phyloP scores from a whole-genome alignment of 2,797 vertebrate genomes.

The Oophaga sylvatica region DNA sequence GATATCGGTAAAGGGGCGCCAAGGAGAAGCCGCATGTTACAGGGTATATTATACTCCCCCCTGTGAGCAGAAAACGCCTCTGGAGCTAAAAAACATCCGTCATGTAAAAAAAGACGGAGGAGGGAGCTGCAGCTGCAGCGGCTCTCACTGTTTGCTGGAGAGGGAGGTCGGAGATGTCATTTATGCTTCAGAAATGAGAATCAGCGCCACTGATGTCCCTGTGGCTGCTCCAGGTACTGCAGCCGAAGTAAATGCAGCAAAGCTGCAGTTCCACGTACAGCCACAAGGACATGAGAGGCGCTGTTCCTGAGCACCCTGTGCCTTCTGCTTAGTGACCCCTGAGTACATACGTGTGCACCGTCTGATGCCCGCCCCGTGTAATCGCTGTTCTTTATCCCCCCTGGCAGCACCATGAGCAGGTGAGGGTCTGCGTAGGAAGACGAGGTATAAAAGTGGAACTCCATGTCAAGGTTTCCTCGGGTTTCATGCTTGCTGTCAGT shows the following conservation, averaged over 20 bases:
- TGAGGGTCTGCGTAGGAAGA: constrained; percentile 21
- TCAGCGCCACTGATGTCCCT: not conserved
- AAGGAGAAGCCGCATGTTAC: not conserved
- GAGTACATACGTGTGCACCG: not conserved
- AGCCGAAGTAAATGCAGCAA: not conserved
- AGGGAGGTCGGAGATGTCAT: not conserved
- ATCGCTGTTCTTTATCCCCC: constrained; percentile 37
- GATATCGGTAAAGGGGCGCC: not conserved
- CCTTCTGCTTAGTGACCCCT: not conserved
- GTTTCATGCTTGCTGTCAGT: too few relatives aligned
- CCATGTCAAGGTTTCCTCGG: not conserved
- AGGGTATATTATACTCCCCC: not conserved
- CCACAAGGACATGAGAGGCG: not conserved
- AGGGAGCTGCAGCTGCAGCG: not conserved
- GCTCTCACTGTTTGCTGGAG: not conserved
- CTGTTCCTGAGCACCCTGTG: not conserved
- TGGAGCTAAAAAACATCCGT: not conserved
- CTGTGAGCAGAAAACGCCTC: not conserved
- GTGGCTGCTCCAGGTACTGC: not conserved
- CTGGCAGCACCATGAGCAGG: constrained; percentile 54
- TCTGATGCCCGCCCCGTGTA: constrained; percentile 6
- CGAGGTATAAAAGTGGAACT: not conserved
- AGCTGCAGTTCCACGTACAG: not conserved
- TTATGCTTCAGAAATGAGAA: not conserved
- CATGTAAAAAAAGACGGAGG: not conserved